These are phyloP conservation scores for Ophraella communa DNA, from an alignment of 2,888 invertebrate genomes.

Conservation along the genomic window DNA sequence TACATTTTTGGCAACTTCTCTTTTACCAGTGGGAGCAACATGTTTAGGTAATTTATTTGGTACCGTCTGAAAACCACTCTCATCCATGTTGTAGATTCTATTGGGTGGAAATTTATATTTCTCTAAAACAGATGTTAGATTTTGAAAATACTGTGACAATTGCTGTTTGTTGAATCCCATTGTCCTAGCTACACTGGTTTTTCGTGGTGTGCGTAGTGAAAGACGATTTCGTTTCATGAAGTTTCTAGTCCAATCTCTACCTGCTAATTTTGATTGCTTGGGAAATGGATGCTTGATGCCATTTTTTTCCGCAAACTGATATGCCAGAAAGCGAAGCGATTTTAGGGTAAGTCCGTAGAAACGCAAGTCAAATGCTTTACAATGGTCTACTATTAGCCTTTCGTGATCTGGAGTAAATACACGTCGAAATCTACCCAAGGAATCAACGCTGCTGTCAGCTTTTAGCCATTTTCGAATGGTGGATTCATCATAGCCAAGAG, in stretches of 20 bases:
- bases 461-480: slow-evolving; percentile 18
- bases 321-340: slow-evolving; percentile 7
- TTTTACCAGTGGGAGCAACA: slow-evolving; percentile 19
- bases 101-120: no score
- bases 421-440: slow-evolving; percentile 15
- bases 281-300: slow-evolving; percentile 3
- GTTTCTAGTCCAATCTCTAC: slow-evolving; percentile 1
- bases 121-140: neutral
- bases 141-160: neutral
- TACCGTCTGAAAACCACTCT: no score
- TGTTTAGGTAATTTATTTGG: no score
- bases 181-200: neutral
- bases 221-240: slow-evolving; percentile 11
- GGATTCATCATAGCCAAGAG: slow-evolving; percentile 8
- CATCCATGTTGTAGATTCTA: neutral
- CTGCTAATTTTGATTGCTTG: neutral
- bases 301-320: slow-evolving; percentile 5
- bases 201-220: neutral
- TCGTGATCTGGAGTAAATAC: slow-evolving; percentile 15
- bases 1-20: slow-evolving; percentile 22
- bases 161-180: slow-evolving; percentile 1
- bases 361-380: slow-evolving; percentile 1
- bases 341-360: slow-evolving; percentile 11
- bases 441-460: slow-evolving; percentile 8
- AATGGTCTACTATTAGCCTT: slow-evolving; percentile 13